Evolutionary conservation across 2,888 invertebrate genomes (phyloP).

Genomic region (Meteorus cinctellus): DNA sequence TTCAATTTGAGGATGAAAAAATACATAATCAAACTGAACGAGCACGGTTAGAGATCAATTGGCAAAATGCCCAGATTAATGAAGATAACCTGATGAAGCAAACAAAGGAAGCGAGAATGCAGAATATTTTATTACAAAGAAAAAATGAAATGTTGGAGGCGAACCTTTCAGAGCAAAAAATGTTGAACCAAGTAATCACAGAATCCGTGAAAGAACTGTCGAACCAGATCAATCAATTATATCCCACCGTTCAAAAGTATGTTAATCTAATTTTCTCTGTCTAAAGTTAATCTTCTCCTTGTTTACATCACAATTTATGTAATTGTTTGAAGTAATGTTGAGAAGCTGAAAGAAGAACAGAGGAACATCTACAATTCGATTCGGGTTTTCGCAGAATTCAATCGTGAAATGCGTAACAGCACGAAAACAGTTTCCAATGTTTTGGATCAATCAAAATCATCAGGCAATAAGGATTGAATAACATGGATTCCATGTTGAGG

Average conservation of each 20-base stretch:
- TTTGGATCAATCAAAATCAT: conserved; percentile 53
- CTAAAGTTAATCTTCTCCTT: conserved; percentile 5
- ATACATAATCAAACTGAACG: conserved; percentile 54
- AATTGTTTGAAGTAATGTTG: conserved; percentile 57
- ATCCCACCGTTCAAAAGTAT: conserved; percentile 51
- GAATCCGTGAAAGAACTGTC: conserved; percentile 53
- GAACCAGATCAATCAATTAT: conserved; percentile 50
- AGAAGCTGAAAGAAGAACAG: conserved; percentile 63
- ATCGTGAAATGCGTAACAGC: conserved; percentile 61
- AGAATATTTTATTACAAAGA: conserved; percentile 58
- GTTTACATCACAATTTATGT: conserved; percentile 16
- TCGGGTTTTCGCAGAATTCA: conserved; percentile 55
- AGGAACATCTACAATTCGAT: conserved; percentile 57
- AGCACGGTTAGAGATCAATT: conserved; percentile 58
- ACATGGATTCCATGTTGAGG: conserved; percentile 12
- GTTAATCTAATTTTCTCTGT: not conserved
- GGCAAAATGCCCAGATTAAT: conserved; percentile 57
- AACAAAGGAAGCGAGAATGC: conserved; percentile 54
- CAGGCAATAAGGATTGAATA: not conserved
- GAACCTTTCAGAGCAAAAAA: conserved; percentile 47
- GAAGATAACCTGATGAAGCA: conserved; percentile 60
- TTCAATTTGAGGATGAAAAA: conserved; percentile 62
- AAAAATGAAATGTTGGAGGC: conserved; percentile 56
- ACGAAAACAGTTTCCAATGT: conserved; percentile 58
- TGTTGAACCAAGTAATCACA: conserved; percentile 53